Evolutionary conservation across 2,888 invertebrate species (phyloP).

Genomic region (Graphium colonna): DNA sequence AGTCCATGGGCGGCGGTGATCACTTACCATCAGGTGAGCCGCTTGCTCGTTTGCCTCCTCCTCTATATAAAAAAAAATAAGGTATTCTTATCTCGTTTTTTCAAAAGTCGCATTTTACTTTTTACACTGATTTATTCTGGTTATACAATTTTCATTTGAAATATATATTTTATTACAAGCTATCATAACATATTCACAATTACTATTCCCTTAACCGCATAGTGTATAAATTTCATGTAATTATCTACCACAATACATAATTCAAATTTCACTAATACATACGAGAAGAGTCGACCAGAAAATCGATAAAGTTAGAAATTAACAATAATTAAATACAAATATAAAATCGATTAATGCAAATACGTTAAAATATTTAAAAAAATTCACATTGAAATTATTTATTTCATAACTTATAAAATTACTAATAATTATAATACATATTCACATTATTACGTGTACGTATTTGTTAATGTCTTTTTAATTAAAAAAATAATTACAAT

Average conservation of each 20-base stretch:
- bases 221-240: slow-evolving; percentile 1
- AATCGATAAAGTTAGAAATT: neutral
- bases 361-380: no score
- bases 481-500: neutral
- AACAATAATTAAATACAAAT: neutral
- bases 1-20: no score
- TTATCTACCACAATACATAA: neutral
- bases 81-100: no score
- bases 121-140: slow-evolving; percentile 4
- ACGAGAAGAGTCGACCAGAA: neutral
- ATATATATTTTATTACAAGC: slow-evolving; percentile 5
- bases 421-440: neutral
- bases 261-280: neutral
- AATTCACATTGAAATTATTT: no score
- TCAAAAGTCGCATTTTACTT: no score
- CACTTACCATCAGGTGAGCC: no score
- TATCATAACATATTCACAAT: slow-evolving; percentile 3
- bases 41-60: no score
- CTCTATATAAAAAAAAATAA: no score
- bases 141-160: slow-evolving; percentile 5
- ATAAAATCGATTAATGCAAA: neutral
- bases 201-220: neutral
- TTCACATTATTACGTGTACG: neutral
- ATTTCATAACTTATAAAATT: no score
- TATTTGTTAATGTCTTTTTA: neutral